Evolutionary conservation across 1,140 invertebrate genomes (phyloP), one percentile per base, ranked within the genome.

Genomic region (Neodiprion fabricii): DNA sequence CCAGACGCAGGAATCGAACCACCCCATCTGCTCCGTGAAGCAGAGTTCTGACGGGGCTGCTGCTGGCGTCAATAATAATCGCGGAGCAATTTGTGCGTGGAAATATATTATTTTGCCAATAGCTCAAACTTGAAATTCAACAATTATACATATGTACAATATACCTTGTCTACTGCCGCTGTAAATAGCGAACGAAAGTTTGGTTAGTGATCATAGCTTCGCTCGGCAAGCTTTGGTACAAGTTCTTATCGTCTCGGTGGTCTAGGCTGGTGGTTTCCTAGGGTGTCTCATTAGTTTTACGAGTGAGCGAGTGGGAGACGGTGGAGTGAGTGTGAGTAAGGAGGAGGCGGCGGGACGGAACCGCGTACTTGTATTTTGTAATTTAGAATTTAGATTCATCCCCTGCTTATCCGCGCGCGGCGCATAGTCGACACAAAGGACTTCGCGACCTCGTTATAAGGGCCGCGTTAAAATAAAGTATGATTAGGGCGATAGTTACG

Each of bases 401-500:
- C 53, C 28, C n/a, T 9, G 53, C 53, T 61, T 61, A 61, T 61
- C 53, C 53, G 53, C 53, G 9, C 53, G 53, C 53, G 9, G 53
- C 53, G 53, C 53, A 9, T 53, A 53, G 53, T 79, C 77, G 84
- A 80, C 81, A 83, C 83, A 71, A 71, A 71, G 70, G 70, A 71
- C 23, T 49, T 50, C 40, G 21, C 48, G 70, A 48, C 40, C 84
- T 86, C 84, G 83, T 86, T 87, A 85, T 81, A 80, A 79, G 81
- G 85, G 82, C 83, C 14, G 83, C 83, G 85, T 87, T 87, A 85
- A 82, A 87, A 87, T 86, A 86, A 87, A 86, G 85, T 86, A 84
- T 86, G 86, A 87, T 87, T 87, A 87, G 85, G 85, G 84, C 80
- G 84, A 86, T 87, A 87, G 86, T 86, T 87, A 86, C 85, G 85